A percentile compares a stretch with the other conserved stretches of the same genome.
phyloP scores from a whole-genome alignment of 2,113 vertebrate genomes.

The Mandrillus leucophaeus region DNA sequence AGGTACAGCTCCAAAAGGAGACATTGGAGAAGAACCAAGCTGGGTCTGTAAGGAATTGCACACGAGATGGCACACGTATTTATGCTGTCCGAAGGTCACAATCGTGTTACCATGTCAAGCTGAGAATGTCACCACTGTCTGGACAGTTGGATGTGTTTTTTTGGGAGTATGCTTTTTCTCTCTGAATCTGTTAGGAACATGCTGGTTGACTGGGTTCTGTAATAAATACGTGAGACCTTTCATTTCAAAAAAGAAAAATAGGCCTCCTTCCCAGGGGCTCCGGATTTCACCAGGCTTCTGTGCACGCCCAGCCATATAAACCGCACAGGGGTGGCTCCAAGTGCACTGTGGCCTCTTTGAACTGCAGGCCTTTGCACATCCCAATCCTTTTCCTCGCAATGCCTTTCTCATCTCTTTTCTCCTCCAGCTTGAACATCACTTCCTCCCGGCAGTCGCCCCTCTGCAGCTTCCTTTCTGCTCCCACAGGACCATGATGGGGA shows the following conservation, averaged over 20 bases:
- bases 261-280: neutral
- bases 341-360: neutral
- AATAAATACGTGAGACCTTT: neutral
- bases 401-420: neutral
- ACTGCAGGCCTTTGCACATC: neutral
- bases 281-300: neutral
- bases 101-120: too few relatives aligned
- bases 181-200: too few relatives aligned
- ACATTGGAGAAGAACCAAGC: too few relatives aligned
- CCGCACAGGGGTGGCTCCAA: accelerated
- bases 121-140: too few relatives aligned
- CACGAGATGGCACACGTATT: too few relatives aligned
- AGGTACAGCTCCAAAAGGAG: too few relatives aligned
- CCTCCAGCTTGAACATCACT: neutral
- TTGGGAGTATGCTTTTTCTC: too few relatives aligned
- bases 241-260: neutral
- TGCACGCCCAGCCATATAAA: neutral
- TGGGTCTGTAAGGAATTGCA: too few relatives aligned
- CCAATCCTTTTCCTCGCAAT: neutral
- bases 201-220: too few relatives aligned
- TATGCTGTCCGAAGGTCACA: too few relatives aligned
- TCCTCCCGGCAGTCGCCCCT: neutral
- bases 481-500: too few relatives aligned
- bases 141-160: too few relatives aligned
- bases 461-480: neutral